Percentiles rank a stretch among this genome's conserved stretches.
These are phyloP conservation scores for Anagrus nilaparvatae DNA, from an alignment of 1,140 invertebrate genomes.

Conservation along the genomic window DNA sequence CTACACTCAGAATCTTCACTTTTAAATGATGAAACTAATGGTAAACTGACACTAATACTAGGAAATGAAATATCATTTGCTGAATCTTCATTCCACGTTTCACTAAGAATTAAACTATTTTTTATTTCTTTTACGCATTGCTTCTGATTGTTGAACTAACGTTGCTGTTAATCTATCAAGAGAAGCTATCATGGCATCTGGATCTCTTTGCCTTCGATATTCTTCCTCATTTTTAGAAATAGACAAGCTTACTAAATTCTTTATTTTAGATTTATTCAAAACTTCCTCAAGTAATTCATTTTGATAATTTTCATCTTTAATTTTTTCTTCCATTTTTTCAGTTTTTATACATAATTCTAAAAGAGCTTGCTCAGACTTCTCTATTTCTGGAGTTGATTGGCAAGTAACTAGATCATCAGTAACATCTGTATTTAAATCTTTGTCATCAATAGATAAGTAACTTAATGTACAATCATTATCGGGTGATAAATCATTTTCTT, in stretches of 20 bases:
- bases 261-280: no score
- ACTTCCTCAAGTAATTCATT: no score
- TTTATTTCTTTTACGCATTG: slow-evolving; percentile 39
- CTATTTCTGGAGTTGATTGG: slow-evolving; percentile 52
- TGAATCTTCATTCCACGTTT: slow-evolving; percentile 67
- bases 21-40: slow-evolving; percentile 55
- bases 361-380: slow-evolving; percentile 58
- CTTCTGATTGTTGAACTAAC: slow-evolving; percentile 47
- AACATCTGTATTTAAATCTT: slow-evolving; percentile 35
- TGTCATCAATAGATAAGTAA: slow-evolving; percentile 10
- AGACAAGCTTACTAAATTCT: no score
- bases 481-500: not conserved
- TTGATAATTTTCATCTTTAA: no score
- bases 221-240: slow-evolving; percentile 32
- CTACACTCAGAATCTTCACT: slow-evolving; percentile 42
- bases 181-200: slow-evolving; percentile 56
- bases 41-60: slow-evolving; percentile 63
- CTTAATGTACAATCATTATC: slow-evolving; percentile 10
- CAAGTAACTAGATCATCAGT: slow-evolving; percentile 49
- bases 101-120: slow-evolving; percentile 40
- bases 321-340: no score
- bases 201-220: slow-evolving; percentile 47
- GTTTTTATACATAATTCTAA: slow-evolving; percentile 68
- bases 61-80: slow-evolving; percentile 69
- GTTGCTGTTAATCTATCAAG: slow-evolving; percentile 53